Evolutionary conservation across 2,113 vertebrate species (phyloP).

Genomic region (Delphinapterus leucas): DNA sequence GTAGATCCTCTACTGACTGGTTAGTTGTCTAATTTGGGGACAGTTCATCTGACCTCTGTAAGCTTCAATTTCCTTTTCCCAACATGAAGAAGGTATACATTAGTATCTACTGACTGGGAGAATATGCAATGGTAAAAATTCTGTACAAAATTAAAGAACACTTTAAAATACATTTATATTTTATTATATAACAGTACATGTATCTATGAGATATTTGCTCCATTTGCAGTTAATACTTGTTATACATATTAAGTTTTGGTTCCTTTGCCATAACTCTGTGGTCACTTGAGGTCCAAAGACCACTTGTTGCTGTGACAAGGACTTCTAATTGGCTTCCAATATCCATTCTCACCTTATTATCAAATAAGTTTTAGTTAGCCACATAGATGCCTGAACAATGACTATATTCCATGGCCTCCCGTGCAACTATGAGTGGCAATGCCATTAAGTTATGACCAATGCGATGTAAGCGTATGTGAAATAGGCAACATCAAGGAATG

Average conservation of each 20-base stretch:
- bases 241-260: neutral
- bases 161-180: neutral
- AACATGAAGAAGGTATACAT: neutral
- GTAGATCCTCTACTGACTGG: neutral
- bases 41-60: neutral
- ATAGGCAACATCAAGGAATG: neutral
- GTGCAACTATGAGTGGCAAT: neutral
- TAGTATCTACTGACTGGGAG: neutral
- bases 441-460: neutral
- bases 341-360: neutral
- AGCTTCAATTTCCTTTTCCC: neutral
- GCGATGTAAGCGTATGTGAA: neutral
- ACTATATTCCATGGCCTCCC: neutral
- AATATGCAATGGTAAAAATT: neutral
- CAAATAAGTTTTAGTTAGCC: neutral
- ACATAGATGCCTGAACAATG: neutral
- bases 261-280: neutral
- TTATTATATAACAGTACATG: neutral
- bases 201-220: neutral
- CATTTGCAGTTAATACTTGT: neutral
- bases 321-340: neutral
- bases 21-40: neutral
- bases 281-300: neutral
- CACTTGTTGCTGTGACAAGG: neutral
- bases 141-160: neutral